Conservation (phyloP, 1,140 invertebrate genomes). For the Stegodyphus dumicola region DNA sequence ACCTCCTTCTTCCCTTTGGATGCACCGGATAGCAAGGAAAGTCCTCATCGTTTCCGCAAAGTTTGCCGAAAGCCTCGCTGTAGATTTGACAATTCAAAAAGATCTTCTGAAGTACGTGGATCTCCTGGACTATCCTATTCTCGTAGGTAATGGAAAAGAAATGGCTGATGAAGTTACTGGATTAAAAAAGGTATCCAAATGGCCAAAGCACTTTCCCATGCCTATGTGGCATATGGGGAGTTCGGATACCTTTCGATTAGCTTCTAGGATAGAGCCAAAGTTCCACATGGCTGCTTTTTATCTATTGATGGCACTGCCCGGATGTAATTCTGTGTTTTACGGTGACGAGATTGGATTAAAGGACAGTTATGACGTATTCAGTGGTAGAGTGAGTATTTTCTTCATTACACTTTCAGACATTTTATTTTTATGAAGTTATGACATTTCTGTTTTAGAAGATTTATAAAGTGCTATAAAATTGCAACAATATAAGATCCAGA, state of each 20-base stretch:
- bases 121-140: slow-evolving; percentile 30
- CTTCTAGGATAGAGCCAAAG: slow-evolving; percentile 70
- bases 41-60: slow-evolving; percentile 34
- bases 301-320: slow-evolving; percentile 80
- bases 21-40: not conserved
- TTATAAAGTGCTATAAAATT: too few relatives aligned
- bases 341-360: slow-evolving; percentile 79
- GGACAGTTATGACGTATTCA: slow-evolving; percentile 55
- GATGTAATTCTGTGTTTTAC: slow-evolving; percentile 83
- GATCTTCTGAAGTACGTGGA: not conserved
- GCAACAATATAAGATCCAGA: too few relatives aligned
- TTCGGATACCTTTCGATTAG: slow-evolving; percentile 73
- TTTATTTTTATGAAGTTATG: too few relatives aligned
- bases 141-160: slow-evolving; percentile 17
- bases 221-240: slow-evolving; percentile 79
- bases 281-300: slow-evolving; percentile 75
- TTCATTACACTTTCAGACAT: not conserved
- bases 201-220: slow-evolving; percentile 63
- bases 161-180: slow-evolving; percentile 64
- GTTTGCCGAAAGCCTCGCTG: slow-evolving; percentile 10
- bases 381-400: slow-evolving; percentile 62
- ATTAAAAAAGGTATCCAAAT: not conserved
- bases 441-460: too few relatives aligned
- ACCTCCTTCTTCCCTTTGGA: not conserved
- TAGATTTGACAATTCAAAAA: not conserved